Base-by-base conservation (phyloP, 2,888 invertebrate genomes). In the Scaptomyza cyrtandrae region DNA sequence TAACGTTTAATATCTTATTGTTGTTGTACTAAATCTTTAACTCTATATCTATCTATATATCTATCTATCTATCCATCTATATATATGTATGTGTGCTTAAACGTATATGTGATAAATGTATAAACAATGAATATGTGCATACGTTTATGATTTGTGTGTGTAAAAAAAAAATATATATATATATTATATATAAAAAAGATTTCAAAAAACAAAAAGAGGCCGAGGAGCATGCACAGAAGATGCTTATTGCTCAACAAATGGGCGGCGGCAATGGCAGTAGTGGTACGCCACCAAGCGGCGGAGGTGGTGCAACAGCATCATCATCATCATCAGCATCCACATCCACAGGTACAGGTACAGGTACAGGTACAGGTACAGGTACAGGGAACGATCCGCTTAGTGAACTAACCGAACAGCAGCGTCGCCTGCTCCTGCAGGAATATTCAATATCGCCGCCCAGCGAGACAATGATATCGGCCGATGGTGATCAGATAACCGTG, bases 401-500 rank as follows among this genome's bases (percentile, higher is more conserved):
- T n/a, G 90, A 90, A 60, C 71, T 90, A 33, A 89, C 89, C 76
- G 90, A 91, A 50, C 90, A 91, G 68, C 90, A 91, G 79, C 89
- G 90, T n/a, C 89, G 84, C 31, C 66, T 90, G 48, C 61, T 90
- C 41, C 58, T 90, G 71, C 88, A 90, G 69, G 89, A 90, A 61
- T 90, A 90, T 70, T 82, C 90, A 59, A 84, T 90, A 67, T 78
- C 90, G 70, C 84, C 89, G 71, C 88, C 86, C 61, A 90, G 89
- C 70, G 92, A 91, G 73, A 91, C 92, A 6, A 86, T 90, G 69
- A 89, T 91, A 67, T 90, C 91, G 72, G 92, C 90, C 54, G 91
- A 91, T 71, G 91, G 91, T 59, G 91, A 91, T 88, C 91, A 91
- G 75, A 89, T 91, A 75, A 91, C 91, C 65, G 90, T 91, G 94